A percentile compares a stretch with the other conserved stretches of the same genome.
These are phyloP conservation scores for Halcyon leucocephala DNA, from an alignment of 2,797 vertebrate species.

Conservation along the genomic window DNA sequence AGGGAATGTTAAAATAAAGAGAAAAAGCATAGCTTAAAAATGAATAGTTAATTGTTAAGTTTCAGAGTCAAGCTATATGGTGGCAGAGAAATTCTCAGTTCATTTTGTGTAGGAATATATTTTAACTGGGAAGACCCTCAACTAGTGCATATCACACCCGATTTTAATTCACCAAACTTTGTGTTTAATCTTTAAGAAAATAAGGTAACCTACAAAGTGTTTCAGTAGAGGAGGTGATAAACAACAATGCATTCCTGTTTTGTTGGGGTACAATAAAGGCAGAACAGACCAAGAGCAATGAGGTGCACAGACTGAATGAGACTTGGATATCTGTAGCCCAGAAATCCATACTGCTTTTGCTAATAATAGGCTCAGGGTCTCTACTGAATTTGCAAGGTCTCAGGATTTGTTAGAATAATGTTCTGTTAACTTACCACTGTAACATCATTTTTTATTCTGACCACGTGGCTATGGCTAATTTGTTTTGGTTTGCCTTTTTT, in stretches of 20 bases:
- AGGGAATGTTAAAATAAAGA: slow-evolving; percentile 60
- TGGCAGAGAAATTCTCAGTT: neutral
- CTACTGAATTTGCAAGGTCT: neutral
- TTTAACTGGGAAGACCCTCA: neutral
- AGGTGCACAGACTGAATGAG: neutral
- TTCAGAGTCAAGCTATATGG: neutral
- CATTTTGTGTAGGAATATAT: neutral
- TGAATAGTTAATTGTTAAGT: slow-evolving; percentile 38
- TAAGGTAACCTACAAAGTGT: neutral
- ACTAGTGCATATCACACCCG: neutral
- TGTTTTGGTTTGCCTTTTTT: neutral
- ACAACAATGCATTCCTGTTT: neutral
- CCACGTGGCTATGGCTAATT: neutral
- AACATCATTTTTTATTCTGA: neutral
- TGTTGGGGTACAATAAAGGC: neutral
- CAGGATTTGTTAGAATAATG: neutral
- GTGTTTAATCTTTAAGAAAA: neutral
- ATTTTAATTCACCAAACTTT: neutral
- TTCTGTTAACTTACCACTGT: neutral
- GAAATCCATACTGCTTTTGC: neutral
- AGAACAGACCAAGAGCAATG: neutral
- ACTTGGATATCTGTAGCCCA: neutral
- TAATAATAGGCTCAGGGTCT: neutral
- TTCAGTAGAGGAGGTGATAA: neutral
- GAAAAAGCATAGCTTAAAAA: slow-evolving; percentile 18